These are phyloP conservation scores for Ellobius talpinus DNA, from an alignment of 2,113 vertebrate genomes.

Conservation along the genomic window DNA sequence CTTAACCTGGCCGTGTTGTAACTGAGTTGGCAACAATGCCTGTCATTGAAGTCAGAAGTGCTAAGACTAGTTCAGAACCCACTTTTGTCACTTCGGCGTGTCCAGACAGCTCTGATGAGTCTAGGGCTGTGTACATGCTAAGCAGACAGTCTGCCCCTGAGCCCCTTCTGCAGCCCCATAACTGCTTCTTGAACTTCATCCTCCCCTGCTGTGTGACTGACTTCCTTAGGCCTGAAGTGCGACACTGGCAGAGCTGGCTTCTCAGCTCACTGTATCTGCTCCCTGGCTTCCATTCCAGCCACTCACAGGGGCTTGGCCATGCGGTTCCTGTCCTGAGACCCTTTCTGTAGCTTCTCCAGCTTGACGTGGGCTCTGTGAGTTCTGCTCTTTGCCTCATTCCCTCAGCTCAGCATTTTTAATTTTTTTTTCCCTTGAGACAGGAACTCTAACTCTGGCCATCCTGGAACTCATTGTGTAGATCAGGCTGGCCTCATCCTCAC, in stretches of 20 bases:
- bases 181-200: background rate
- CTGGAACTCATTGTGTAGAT: too few species aligned
- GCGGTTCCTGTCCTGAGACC: background rate
- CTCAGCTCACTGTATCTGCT: background rate
- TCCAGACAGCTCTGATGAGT: background rate
- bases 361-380: background rate
- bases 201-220: background rate
- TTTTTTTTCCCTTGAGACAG: background rate
- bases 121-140: too few species aligned
- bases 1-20: background rate
- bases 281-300: background rate
- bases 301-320: background rate
- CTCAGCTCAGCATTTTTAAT: background rate
- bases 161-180: background rate
- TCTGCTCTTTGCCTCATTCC: background rate
- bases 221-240: background rate
- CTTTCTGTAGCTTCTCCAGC: background rate
- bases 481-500: too few species aligned
- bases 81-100: background rate
- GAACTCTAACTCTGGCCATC: too few species aligned
- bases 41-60: slow-evolving; percentile 17
- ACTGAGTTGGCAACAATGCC: background rate
- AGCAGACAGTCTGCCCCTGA: background rate
- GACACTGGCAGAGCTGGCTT: background rate
- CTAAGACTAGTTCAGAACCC: background rate